phyloP scores from a whole-genome alignment of 2,888 invertebrate species.

The Lamellibrachia columna region DNA sequence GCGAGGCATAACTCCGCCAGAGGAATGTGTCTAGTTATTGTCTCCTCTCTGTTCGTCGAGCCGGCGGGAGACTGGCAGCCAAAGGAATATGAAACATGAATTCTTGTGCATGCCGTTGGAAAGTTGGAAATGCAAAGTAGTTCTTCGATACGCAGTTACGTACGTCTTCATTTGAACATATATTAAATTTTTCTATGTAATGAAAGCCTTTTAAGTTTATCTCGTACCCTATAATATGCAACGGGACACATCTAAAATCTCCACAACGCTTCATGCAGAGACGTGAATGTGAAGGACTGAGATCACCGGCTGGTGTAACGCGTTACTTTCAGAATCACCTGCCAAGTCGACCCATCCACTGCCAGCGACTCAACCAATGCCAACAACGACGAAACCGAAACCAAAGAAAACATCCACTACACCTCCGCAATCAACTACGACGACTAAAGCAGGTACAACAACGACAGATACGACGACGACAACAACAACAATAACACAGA shows the following conservation, averaged over 20 bases:
- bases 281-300: neutral
- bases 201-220: neutral
- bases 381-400: slow-evolving; percentile 20
- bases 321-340: neutral
- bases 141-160: neutral
- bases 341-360: neutral
- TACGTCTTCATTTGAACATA: neutral
- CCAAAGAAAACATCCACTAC: slow-evolving; percentile 8
- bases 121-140: neutral
- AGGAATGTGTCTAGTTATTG: too few relatives aligned
- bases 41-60: too few relatives aligned
- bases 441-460: neutral
- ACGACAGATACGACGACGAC: neutral
- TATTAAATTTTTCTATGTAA: neutral
- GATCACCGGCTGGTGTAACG: neutral
- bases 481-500: slow-evolving; percentile 22
- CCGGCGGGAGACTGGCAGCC: too few relatives aligned
- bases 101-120: neutral
- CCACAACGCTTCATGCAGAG: neutral
- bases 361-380: neutral
- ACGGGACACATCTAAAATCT: neutral
- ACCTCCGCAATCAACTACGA: neutral
- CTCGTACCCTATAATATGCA: neutral
- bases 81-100: too few relatives aligned
- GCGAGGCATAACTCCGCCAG: too few relatives aligned